Percentiles rank a stretch among this genome's conserved stretches.
phyloP scores from a whole-genome alignment of 2,797 vertebrate genomes.

The Helostoma temminkii region DNA sequence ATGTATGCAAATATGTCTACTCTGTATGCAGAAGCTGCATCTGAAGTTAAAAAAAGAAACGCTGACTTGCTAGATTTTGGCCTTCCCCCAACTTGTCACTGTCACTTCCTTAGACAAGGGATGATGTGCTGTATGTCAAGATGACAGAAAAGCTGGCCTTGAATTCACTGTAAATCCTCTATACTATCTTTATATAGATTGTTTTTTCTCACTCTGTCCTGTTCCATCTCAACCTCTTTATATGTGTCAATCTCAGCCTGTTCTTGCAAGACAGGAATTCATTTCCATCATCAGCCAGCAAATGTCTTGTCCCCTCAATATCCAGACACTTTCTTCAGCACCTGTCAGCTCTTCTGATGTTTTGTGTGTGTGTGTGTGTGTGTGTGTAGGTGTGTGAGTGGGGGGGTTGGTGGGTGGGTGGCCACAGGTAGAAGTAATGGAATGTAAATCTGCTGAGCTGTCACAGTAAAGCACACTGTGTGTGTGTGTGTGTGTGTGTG shows the following conservation, averaged over 20 bases:
- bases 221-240: slow-evolving; percentile 29
- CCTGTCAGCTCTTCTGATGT: slow-evolving; percentile 48
- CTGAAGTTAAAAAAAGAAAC: slow-evolving; percentile 48
- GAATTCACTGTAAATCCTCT: slow-evolving; percentile 25
- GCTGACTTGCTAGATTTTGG: slow-evolving; percentile 54
- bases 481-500: slow-evolving; percentile 15
- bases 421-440: slow-evolving; percentile 63
- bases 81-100: slow-evolving; percentile 29
- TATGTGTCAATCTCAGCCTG: slow-evolving; percentile 53
- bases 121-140: slow-evolving; percentile 21
- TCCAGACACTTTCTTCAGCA: slow-evolving; percentile 56
- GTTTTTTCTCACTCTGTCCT: slow-evolving; percentile 30
- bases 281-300: slow-evolving; percentile 58
- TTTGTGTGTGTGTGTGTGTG: slow-evolving; percentile 15
- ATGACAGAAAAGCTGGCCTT: slow-evolving; percentile 34
- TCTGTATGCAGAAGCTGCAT: slow-evolving; percentile 47
- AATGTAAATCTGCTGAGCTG: slow-evolving; percentile 67
- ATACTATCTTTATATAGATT: neutral
- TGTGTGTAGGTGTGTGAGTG: slow-evolving; percentile 10
- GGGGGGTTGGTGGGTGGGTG: slow-evolving; percentile 16
- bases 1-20: slow-evolving; percentile 6
- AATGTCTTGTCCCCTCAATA: slow-evolving; percentile 53
- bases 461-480: slow-evolving; percentile 43
- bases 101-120: slow-evolving; percentile 55
- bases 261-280: slow-evolving; percentile 32